phyloP scores from a whole-genome alignment of 2,797 vertebrate genomes.

The Rhinichthys osculus region DNA sequence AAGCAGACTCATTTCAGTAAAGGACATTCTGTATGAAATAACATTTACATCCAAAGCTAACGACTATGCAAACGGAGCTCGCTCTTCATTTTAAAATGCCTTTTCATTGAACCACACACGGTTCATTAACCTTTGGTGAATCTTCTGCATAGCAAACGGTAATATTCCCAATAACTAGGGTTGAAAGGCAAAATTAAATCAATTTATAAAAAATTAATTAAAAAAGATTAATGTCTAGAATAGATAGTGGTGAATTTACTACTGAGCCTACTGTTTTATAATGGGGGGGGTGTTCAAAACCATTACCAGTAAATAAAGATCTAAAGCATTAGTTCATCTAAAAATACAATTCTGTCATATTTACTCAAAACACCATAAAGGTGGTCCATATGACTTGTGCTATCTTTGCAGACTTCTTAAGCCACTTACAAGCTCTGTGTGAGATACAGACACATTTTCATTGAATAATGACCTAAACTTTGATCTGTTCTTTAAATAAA shows the following conservation, averaged over 20 bases:
- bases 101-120: neutral
- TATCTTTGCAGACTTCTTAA: neutral
- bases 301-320: neutral
- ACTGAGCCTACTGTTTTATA: neutral
- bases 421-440: neutral
- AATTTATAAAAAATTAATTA: neutral
- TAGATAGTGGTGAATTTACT: neutral
- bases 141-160: neutral
- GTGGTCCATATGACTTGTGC: neutral
- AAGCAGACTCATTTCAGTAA: neutral
- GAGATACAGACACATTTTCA: neutral
- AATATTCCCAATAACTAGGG: neutral
- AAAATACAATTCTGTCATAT: neutral
- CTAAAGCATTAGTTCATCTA: neutral
- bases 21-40: constrained; percentile 9
- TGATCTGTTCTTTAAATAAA: neutral
- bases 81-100: neutral
- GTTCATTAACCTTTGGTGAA: constrained; percentile 22
- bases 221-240: neutral
- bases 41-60: neutral
- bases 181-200: neutral
- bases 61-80: neutral
- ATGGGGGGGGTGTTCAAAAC: neutral
- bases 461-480: neutral
- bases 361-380: neutral